Evolutionary conservation across 2,888 invertebrate species (phyloP).

Genomic region (Caenorhabditis sinica): DNA sequence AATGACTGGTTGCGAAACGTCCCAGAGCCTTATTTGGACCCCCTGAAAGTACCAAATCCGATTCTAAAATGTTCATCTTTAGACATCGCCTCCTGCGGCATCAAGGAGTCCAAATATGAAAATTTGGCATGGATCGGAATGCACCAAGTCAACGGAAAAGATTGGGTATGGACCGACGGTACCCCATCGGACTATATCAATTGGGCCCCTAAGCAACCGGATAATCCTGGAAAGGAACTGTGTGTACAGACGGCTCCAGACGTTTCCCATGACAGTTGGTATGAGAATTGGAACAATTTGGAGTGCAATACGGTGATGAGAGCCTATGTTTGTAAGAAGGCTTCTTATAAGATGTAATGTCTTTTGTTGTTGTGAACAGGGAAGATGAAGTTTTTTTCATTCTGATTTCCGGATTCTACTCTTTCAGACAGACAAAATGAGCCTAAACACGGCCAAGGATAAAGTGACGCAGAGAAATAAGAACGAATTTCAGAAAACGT

Average conservation of each 20-base stretch:
- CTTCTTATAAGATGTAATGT: neutral
- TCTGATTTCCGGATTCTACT: too few species aligned
- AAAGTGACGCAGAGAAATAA: too few species aligned
- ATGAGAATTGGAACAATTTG: conserved; percentile 67
- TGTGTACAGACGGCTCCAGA: conserved; percentile 69
- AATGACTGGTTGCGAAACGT: too few species aligned
- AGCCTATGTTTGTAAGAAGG: conserved; percentile 65
- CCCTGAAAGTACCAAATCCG: too few species aligned
- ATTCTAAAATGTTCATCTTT: neutral
- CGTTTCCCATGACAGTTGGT: conserved; percentile 66
- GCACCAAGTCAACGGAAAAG: conserved; percentile 43
- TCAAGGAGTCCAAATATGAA: conserved; percentile 61
- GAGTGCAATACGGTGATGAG: conserved; percentile 57
- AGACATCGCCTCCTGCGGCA: conserved; percentile 62
- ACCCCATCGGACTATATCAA: conserved; percentile 63
- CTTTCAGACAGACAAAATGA: too few species aligned
- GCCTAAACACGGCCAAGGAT: too few species aligned
- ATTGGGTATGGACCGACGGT: conserved; percentile 70
- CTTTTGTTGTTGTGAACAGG: too few species aligned
- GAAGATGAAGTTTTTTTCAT: too few species aligned
- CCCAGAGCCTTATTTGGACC: neutral
- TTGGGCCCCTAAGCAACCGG: conserved; percentile 67
- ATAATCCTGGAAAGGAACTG: conserved; percentile 62
- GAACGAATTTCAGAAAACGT: too few species aligned
- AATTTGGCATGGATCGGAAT: conserved; percentile 67